Evolutionary conservation across 2,797 vertebrate genomes (phyloP).

Genomic region (Prionace glauca): DNA sequence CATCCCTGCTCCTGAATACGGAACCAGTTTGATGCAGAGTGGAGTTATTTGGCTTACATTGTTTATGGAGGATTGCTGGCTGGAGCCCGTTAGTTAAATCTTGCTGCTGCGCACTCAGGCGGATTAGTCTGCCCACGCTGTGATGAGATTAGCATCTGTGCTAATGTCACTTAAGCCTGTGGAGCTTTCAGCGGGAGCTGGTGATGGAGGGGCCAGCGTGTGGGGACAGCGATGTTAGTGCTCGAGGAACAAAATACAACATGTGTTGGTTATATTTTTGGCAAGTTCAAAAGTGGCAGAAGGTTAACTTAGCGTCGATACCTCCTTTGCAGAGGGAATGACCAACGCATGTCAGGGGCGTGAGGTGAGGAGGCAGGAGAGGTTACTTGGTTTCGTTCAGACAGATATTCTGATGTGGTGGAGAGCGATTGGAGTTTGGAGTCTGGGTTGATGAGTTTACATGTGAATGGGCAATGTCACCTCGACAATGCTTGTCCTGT

Average conservation of each 20-base stretch:
- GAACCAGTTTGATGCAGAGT: not conserved
- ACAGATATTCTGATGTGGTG: not conserved
- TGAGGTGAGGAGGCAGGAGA: not conserved
- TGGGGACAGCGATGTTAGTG: not conserved
- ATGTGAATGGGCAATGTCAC: not conserved
- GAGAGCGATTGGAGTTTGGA: not conserved
- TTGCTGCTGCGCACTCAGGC: not conserved
- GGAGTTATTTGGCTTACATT: not conserved
- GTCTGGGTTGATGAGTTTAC: not conserved
- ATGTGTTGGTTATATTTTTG: not conserved
- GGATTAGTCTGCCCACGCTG: not conserved
- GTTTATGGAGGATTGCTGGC: not conserved
- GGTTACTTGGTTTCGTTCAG: not conserved
- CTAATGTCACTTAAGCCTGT: not conserved
- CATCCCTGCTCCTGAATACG: too few species aligned
- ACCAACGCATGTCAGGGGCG: not conserved
- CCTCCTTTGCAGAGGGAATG: not conserved
- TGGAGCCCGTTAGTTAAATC: not conserved
- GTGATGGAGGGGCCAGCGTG: rapidly evolving
- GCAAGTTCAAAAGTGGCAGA: not conserved
- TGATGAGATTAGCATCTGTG: not conserved
- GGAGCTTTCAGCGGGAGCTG: not conserved
- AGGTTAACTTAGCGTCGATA: not conserved
- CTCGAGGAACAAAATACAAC: not conserved
- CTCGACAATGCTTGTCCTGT: not conserved